These are phyloP conservation scores for Drosophila mojavensis DNA, from an alignment of 1,140 invertebrate genomes.

Conservation along the genomic window DNA sequence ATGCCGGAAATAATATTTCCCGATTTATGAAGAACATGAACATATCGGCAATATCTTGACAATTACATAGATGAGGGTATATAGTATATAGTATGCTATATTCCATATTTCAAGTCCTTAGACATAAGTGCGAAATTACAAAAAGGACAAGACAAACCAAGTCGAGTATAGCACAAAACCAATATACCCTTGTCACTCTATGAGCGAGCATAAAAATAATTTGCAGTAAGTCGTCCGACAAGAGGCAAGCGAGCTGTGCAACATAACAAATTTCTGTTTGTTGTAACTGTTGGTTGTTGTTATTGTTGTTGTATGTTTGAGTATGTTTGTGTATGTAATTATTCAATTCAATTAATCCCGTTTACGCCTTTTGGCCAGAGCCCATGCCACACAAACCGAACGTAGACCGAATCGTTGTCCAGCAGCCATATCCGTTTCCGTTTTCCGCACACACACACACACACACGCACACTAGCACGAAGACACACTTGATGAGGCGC, in stretches of 20 bases:
- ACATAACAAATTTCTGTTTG: neutral
- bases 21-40: too few species aligned
- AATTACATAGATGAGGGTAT: too few species aligned
- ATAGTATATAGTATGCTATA: too few species aligned
- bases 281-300: neutral
- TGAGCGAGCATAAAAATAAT: too few species aligned
- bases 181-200: too few species aligned
- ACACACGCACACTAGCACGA: neutral
- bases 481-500: conserved; percentile 46
- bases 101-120: too few species aligned
- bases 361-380: conserved; percentile 56
- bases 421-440: conserved; percentile 75
- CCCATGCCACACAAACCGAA: conserved; percentile 7
- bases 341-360: conserved; percentile 83
- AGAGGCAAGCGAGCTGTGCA: neutral
- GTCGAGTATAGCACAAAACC: too few species aligned
- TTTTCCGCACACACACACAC: conserved; percentile 43
- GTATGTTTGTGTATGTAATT: conserved; percentile 63
- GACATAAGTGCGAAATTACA: too few species aligned
- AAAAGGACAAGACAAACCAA: too few species aligned
- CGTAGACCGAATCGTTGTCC: conserved; percentile 52
- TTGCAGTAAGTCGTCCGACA: too few species aligned
- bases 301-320: conserved; percentile 26
- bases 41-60: too few species aligned
- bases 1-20: too few species aligned